Evolutionary conservation across 2,888 invertebrate species (phyloP), one percentile per base, ranked within the genome.

Genomic region (Campoplex capitator): DNA sequence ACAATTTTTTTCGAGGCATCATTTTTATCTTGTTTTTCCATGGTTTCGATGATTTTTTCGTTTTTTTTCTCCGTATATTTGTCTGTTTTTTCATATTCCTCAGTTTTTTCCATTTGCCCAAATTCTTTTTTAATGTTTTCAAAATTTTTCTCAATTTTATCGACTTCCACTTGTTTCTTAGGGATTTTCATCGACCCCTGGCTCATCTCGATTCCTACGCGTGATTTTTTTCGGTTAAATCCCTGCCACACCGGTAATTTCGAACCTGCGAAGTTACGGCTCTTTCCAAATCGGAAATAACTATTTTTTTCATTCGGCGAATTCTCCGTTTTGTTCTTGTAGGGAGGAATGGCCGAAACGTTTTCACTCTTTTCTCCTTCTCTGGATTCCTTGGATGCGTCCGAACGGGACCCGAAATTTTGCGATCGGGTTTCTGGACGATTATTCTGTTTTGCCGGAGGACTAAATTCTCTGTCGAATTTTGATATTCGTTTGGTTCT

Each of bases 221-320:
- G 54, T 7, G 23, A 45, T 18, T 48, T 73, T 35, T 67, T 45
- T 23, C 38, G 11, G n/a, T 68, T 23, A n/a, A 35, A 45, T 42
- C 78, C 78, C 32, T 38, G 78, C 78, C 85, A 70, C n/a, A 85
- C 78, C 11, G 85, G 85, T 28, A 85, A 78, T 32, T 68, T 82
- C 28, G 85, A 85, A 35, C 75, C 68, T 42, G 62, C 35, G 13
- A 45, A 9, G 6, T 35, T 56, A 56, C 16, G 7, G 13, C 65
- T 45, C 62, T 51, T 79, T 2, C n/a, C 51, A 28, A 51, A 62
- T 32, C 16, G 28, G 4, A 62, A 62, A 18, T 16, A 16, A 9
- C 23, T 0, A 13, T 11, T 32, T 28, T 28, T 32, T 16, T 32
- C 32, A 8, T 23, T 16, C 0, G 13, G 42, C 32, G 51, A n/a